Evolutionary conservation across 2,797 vertebrate genomes (phyloP).

Genomic region (Melanotaenia boesemani): DNA sequence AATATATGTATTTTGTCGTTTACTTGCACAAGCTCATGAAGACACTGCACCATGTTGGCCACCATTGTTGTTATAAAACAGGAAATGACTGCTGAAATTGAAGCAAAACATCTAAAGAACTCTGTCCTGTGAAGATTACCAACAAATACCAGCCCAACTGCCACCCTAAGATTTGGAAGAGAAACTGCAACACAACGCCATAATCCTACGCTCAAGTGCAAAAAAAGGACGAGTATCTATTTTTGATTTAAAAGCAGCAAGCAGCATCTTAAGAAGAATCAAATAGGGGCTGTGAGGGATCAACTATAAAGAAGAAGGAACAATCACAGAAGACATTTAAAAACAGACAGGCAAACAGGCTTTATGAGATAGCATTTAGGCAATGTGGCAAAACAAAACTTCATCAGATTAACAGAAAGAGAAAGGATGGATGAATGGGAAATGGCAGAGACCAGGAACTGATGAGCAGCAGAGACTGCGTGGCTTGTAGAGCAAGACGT

Average conservation of each 20-base stretch:
- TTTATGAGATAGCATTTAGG: conserved; percentile 44
- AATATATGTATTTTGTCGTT: too few relatives aligned
- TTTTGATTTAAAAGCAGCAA: conserved; percentile 20
- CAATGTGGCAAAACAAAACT: conserved; percentile 37
- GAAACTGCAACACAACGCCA: too few relatives aligned
- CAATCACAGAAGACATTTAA: conserved; percentile 21
- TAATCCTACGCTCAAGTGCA: too few relatives aligned
- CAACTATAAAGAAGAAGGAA: conserved; percentile 9
- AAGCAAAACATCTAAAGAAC: too few relatives aligned
- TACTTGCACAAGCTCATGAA: too few relatives aligned
- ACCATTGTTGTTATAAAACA: too few relatives aligned
- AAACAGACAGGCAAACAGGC: conserved; percentile 15
- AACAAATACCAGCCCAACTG: too few relatives aligned
- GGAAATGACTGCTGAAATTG: too few relatives aligned
- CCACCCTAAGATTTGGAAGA: background rate
- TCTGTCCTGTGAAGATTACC: too few relatives aligned
- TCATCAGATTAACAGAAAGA: conserved; percentile 18
- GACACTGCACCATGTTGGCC: too few relatives aligned
- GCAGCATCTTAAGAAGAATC: conserved; percentile 23
- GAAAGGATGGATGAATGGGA: background rate
- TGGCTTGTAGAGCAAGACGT: conserved; percentile 42
- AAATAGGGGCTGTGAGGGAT: conserved; percentile 23
- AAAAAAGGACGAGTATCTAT: conserved; percentile 8
- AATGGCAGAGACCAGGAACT: conserved; percentile 38
- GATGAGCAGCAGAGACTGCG: conserved; percentile 30